Conservation (phyloP, 1,140 invertebrate genomes). For the Muscidifurax raptorellus region DNA sequence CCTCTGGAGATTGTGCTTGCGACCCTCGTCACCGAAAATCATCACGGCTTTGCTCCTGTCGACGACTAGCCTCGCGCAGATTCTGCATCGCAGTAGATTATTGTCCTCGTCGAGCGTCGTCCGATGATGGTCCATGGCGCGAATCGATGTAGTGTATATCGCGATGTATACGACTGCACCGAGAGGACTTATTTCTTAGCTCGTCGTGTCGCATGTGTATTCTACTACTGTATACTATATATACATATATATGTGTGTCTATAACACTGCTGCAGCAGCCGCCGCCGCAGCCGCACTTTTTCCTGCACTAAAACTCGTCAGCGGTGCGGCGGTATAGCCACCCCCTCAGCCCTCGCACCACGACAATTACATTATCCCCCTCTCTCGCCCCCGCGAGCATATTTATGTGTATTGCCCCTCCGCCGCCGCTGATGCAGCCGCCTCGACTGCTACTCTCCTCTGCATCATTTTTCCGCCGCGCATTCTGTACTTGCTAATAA, state of each 20-base stretch:
- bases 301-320: conserved; percentile 2
- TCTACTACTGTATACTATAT: too few relatives aligned
- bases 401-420: conserved; percentile 1
- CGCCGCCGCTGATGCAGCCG: background rate
- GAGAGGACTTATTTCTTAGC: too few relatives aligned
- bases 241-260: too few relatives aligned
- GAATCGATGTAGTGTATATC: background rate
- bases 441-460: too few relatives aligned
- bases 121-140: background rate
- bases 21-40: conserved; percentile 76
- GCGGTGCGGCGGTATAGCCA: background rate
- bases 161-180: background rate
- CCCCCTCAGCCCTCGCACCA: background rate
- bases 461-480: background rate
- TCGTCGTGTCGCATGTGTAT: too few relatives aligned
- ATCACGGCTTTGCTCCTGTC: conserved; percentile 63
- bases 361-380: conserved; percentile 27
- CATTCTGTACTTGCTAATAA: too few relatives aligned
- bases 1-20: conserved; percentile 73
- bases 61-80: conserved; percentile 74
- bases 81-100: conserved; percentile 70
- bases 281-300: conserved; percentile 10
- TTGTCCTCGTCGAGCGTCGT: conserved; percentile 25
- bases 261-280: background rate
- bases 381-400: background rate